Base-by-base conservation (phyloP, 2,888 invertebrate genomes). In the Augochlorella aurata region DNA sequence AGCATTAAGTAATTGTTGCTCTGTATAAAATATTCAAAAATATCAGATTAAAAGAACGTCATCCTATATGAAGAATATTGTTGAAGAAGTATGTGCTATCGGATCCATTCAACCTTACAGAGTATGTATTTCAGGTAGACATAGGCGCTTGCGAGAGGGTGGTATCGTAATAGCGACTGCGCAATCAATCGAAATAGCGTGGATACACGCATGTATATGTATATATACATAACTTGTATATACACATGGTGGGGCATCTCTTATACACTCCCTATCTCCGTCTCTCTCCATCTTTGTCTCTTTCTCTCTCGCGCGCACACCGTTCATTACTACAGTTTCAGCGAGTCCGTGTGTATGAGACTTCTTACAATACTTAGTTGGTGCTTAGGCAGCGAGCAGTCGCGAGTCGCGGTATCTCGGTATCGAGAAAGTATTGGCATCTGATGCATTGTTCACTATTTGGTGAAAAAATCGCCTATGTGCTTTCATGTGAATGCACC, bases 101-200 rank as follows among this genome's bases (percentile, higher is more conserved):
- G 7, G 9, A 50, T 18, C 9, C 67, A 68, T 47, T 50, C 49
- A 24, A 68, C 29, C 49, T 63, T 49, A 75, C 24, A 29, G 16
- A 58, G 58, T 38, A 63, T 38, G 18, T 49, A 66, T 70, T 54
- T 49, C 63, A 69, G 18, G 58, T 49, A 45, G 18, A n/a, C 8
- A 54, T 52, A 52, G 38, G n/a, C 45, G 66, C 66, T 52, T 18
- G 12, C 44, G 18, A 74, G 77, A 65, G 77, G 82, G 77, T 74
- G 69, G 58, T 71, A 80, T 63, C 67, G 74, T 70, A 79, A 79
- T 79, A 65, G 85, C 85, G 81, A 73, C 85, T 85, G 85, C 85
- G 84, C 84, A 85, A 85, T 85, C 82, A 77, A 82, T 82, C 63
- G 75, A 82, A 85, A 82, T 79, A 84, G 80, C 45, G 50, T 21